A percentile compares a stretch with the other conserved stretches of the same genome.
Conservation (phyloP, 2,113 vertebrate species). For the Tupaia tana region DNA sequence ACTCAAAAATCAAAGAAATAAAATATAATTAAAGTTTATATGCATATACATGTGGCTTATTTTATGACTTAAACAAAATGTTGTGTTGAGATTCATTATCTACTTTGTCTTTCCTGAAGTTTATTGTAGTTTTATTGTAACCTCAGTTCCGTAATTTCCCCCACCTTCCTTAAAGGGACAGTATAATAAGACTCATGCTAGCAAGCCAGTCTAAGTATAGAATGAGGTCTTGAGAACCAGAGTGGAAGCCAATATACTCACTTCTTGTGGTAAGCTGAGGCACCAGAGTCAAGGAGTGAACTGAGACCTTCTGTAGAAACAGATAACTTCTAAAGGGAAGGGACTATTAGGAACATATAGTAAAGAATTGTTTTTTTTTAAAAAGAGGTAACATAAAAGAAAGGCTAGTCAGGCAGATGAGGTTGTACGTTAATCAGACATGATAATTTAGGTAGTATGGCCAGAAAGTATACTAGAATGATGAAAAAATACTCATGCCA, state of each 20-base stretch:
- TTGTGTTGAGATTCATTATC: not conserved
- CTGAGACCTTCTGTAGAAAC: not conserved
- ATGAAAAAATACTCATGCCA: not conserved
- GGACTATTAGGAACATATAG: not conserved
- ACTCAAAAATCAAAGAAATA: not conserved
- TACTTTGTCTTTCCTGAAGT: not conserved
- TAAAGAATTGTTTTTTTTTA: not conserved
- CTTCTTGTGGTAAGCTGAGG: not conserved
- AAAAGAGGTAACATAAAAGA: not conserved
- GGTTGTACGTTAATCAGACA: not conserved
- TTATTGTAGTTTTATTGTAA: not conserved
- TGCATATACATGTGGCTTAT: not conserved
- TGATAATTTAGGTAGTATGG: not conserved
- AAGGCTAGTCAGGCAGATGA: not conserved
- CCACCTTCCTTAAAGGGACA: not conserved
- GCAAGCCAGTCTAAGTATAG: rapidly evolving
- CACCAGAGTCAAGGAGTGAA: not conserved
- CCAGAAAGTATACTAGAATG: not conserved
- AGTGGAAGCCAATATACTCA: not conserved
- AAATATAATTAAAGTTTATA: not conserved
- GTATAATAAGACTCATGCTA: not conserved
- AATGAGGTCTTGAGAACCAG: not conserved
- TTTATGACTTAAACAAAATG: not conserved
- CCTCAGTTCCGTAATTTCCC: not conserved
- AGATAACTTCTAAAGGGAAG: not conserved